Base-by-base conservation (phyloP, 2,888 invertebrate genomes). In the Aelia acuminata region DNA sequence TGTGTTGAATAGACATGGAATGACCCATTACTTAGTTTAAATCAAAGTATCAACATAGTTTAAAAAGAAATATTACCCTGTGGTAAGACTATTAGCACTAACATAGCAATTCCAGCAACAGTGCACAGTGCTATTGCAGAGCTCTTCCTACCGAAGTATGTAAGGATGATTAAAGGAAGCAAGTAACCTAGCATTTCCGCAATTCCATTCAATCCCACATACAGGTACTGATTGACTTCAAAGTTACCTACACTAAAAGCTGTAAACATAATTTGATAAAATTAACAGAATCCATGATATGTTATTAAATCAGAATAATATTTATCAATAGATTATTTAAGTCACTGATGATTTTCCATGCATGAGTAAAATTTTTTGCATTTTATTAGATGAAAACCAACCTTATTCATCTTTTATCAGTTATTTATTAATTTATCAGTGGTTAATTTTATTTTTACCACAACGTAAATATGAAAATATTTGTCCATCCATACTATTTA, bases 101-200 rank as follows among this genome's bases (percentile, higher is more conserved):
- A 90, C 43, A 94, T 91, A 31, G 93, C 92, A 18, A 93, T 85
- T 3, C 93, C 93, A 3, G 93, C 93, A 75, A 93, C 90, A 8
- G 92, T 91, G 90, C 93, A 94, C n/a, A 94, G 91, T 22, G 92
- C 89, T 90, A 92, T 92, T 35, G 93, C 92, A 20, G 93, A 92
- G 4, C 91, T 91, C 89, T 93, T 93, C 7, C 94, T 92, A 43
- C 94, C 94, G 63, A 93, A 92, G n/a, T 92, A 91, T 89, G 92
- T 92, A 13, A 94, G 90, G 90, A 94, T 92, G 7, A 93, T 92
- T 31, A 93, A 92, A 0, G 94, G 94, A 31, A 94, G 91, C 84
- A 94, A 88, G 90, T 94, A 94, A n/a, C 94, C 93, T 5, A 94
- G 93, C 89, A 93, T 93, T 90, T 94, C 94, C 3, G 94, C 93